Conservation (phyloP, 2,113 vertebrate species). For the Pelvicachromis taeniatus region DNA sequence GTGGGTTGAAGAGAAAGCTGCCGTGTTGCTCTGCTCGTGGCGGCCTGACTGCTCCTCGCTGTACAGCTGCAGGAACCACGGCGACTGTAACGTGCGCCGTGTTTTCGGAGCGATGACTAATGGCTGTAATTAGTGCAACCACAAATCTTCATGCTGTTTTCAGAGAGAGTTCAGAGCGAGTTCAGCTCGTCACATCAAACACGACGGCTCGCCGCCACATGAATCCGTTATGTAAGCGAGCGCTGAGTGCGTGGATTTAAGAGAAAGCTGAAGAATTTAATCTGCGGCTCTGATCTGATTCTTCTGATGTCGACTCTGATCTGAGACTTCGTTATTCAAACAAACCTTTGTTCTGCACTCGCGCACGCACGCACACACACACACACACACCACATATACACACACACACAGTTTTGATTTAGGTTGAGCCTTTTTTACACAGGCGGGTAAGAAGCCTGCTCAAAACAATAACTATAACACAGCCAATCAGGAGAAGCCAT, state of each 20-base stretch:
- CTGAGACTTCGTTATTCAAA: background rate
- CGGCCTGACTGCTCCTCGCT: background rate
- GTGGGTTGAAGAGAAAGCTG: background rate
- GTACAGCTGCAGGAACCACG: background rate
- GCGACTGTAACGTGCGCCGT: background rate
- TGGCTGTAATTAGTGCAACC: background rate
- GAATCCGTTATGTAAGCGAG: background rate
- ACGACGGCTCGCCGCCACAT: background rate
- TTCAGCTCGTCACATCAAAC: background rate
- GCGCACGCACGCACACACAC: background rate
- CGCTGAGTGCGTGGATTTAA: background rate
- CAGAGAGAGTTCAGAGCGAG: slow-evolving; percentile 11
- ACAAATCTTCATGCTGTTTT: slow-evolving; percentile 14
- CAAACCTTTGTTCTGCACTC: background rate
- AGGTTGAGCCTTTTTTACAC: background rate
- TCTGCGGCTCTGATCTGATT: background rate
- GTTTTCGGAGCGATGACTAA: background rate
- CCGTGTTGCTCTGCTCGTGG: background rate
- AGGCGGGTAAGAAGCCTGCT: background rate
- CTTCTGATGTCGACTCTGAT: background rate
- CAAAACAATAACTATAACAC: background rate
- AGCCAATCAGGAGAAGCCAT: background rate
- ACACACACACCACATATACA: no score
- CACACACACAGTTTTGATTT: background rate
- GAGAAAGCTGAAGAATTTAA: background rate